Evolutionary conservation across 2,797 vertebrate species (phyloP), one percentile per base, ranked within the genome.

Genomic region (Telmatherina bonti): DNA sequence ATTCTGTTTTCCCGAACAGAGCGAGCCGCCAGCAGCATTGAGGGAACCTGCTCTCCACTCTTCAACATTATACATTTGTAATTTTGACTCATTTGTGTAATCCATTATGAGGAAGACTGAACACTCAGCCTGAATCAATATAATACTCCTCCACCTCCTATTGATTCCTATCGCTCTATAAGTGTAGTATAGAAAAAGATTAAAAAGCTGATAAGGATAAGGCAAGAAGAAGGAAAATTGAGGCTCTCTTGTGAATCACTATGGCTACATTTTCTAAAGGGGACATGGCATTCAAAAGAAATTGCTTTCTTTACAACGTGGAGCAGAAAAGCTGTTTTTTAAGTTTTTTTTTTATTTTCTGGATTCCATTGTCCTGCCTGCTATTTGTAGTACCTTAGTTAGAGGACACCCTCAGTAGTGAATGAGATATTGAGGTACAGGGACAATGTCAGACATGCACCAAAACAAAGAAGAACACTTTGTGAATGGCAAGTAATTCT

Each of bases 11-110:
- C 47, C 47, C 72, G 62, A 74, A 43, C 51, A 72, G 67, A 85
- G 31, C 13, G 31, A 62, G 79, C 68, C 57, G 56, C 56, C 27
- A 26, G 73, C 57, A 70, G 52, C 65, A 79, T 76, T 62, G 64
- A 38, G 54, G 27, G 62, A 80, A 79, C 15, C n/a, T 63, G 53
- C 69, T 73, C 36, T 74, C 61, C 56, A 72, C 69, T 72, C 71
- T 59, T 78, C 56, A 72, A 64, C 77, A 77, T 83, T 43, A 26
- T 47, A 85, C 62, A 88, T 83, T 67, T 69, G 52, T 58, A 79
- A 78, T 86, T 86, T 84, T 72, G 79, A 88, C 79, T 88, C 85
- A 82, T 91, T 83, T 83, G 78, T 81, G 81, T 81, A 85, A 92
- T 89, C 77, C 68, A 87, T 86, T 89, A 87, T 81, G 66, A 88